Percentiles rank a stretch among this genome's conserved stretches.
phyloP scores from a whole-genome alignment of 2,888 invertebrate species.

The Timandra comae region DNA sequence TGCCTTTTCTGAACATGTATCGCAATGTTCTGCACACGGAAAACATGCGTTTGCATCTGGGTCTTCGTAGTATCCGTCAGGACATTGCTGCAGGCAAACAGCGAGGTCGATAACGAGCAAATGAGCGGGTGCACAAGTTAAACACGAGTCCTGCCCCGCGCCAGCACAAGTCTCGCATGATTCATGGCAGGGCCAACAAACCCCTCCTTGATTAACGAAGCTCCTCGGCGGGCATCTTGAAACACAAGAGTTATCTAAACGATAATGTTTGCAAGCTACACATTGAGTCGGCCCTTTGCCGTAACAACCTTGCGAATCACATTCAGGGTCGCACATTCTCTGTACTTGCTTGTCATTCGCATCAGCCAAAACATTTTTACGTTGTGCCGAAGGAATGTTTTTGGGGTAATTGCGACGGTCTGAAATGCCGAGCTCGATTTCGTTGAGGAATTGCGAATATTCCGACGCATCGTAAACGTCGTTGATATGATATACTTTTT shows the following conservation, averaged over 20 bases:
- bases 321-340: slow-evolving; percentile 88
- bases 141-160: slow-evolving; percentile 89
- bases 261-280: slow-evolving; percentile 88
- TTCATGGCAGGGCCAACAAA: slow-evolving; percentile 92
- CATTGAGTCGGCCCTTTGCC: slow-evolving; percentile 90
- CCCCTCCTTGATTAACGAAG: slow-evolving; percentile 87
- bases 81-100: slow-evolving; percentile 91
- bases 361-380: slow-evolving; percentile 78
- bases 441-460: slow-evolving; percentile 75
- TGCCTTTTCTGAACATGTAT: slow-evolving; percentile 88
- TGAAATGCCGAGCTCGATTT: slow-evolving; percentile 68
- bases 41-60: slow-evolving; percentile 87
- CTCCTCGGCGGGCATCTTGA: slow-evolving; percentile 89
- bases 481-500: slow-evolving; percentile 79
- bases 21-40: slow-evolving; percentile 91
- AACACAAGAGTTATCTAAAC: slow-evolving; percentile 90
- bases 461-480: slow-evolving; percentile 78
- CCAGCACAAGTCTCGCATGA: slow-evolving; percentile 93
- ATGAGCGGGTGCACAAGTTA: slow-evolving; percentile 89
- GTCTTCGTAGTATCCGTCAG: slow-evolving; percentile 91
- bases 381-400: slow-evolving; percentile 78
- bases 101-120: slow-evolving; percentile 89
- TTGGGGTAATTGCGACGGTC: slow-evolving; percentile 81
- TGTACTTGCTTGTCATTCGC: slow-evolving; percentile 78
- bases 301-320: slow-evolving; percentile 86